Evolutionary conservation across 2,113 vertebrate species (phyloP).

Genomic region (Nannobrachium achirus): DNA sequence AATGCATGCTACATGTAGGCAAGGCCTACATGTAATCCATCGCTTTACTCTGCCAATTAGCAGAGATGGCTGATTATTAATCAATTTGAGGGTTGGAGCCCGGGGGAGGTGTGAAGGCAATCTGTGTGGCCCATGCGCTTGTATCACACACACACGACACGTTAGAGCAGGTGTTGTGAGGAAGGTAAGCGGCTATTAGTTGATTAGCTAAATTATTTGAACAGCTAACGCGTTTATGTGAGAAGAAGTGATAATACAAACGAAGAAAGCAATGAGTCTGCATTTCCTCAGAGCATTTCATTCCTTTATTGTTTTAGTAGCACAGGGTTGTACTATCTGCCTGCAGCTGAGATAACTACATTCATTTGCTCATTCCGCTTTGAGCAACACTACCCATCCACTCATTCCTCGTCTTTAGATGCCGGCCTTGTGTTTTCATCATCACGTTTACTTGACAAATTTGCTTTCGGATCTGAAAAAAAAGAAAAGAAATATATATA

Average conservation of each 20-base stretch:
- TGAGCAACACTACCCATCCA: background rate
- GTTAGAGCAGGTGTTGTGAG: background rate
- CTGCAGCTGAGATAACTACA: background rate
- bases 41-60: background rate
- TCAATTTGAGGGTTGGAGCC: background rate
- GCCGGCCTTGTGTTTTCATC: background rate
- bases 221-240: conserved; percentile 5
- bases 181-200: background rate
- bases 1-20: background rate
- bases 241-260: background rate
- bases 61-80: background rate
- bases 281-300: conserved; percentile 1
- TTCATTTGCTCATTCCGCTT: background rate
- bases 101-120: background rate
- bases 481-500: too few species aligned
- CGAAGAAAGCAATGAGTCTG: background rate
- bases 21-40: too few species aligned
- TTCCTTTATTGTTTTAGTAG: conserved; percentile 13
- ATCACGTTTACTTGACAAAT: background rate
- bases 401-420: background rate
- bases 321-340: conserved; percentile 8
- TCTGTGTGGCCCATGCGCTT: background rate
- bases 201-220: background rate
- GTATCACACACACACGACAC: background rate
- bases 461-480: background rate